Evolutionary conservation across 2,797 vertebrate genomes (phyloP), one percentile per base, ranked within the genome.

Genomic region (Gephyroberyx darwinii): DNA sequence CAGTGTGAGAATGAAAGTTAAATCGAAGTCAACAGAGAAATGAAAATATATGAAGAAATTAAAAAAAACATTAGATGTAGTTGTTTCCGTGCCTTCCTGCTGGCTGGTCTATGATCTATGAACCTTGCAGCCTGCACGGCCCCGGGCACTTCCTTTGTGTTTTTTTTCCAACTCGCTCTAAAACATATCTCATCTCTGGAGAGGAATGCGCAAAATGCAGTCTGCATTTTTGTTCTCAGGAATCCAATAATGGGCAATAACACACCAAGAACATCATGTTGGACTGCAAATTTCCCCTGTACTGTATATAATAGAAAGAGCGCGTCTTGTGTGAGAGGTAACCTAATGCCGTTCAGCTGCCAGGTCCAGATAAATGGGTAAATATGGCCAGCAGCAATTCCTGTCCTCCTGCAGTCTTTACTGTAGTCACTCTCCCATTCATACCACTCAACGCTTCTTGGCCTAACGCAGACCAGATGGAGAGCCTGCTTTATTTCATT

Each of bases 391-490:
- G 62, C 51, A 76, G 83, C 73, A 52, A 0, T 81, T 86, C 80
- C 77, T 78, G 69, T 77, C 19, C 58, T 69, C 67, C 69, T 66
- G 76, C 69, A 26, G 71, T 66, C 57, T 84, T 80, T 65, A 65
- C 67, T 58, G 75, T 62, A 5, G 5, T 80, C 47, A 2, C 61
- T 63, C 59, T 67, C 69, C 43, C 74, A 51, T 65, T 81, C 59
- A 52, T 10, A 65, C 59, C 19, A 48, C 31, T 37, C 12, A 2
- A 71, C 66, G 75, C 64, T 17, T 69, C 31, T 37, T 53, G 47
- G 51, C 53, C 8, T 82, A 83, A 88, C 71, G n/a, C 12, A 53
- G 64, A 88, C 74, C 85, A 87, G 84, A 86, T 88, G 88, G 74
- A 75, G 43, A 22, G 37, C 45, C 62, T 26, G 60, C 43, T 51